Percentiles rank a stretch among this genome's conserved stretches.
phyloP scores from a whole-genome alignment of 2,113 vertebrate genomes.

The Charina bottae region DNA sequence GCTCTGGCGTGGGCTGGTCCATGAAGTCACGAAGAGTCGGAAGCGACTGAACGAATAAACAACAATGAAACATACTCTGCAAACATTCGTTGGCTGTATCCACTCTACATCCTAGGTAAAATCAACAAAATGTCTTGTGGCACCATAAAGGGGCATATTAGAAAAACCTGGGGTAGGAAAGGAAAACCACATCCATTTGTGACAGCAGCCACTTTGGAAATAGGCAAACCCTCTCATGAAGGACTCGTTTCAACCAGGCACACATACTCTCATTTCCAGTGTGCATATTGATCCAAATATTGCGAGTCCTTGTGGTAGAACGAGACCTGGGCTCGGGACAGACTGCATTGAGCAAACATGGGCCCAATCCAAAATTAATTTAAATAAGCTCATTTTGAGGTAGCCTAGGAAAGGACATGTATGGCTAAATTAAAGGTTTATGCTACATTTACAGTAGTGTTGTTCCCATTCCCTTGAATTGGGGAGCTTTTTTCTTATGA shows the following conservation, averaged over 20 bases:
- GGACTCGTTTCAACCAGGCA: not conserved
- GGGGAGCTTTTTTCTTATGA: not conserved
- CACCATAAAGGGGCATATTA: not conserved
- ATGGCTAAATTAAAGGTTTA: not conserved
- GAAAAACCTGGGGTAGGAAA: not conserved
- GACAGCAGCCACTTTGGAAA: not conserved
- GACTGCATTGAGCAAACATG: not conserved
- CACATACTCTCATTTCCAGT: not conserved
- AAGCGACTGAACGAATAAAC: no score
- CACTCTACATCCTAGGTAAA: not conserved
- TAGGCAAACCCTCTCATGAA: not conserved
- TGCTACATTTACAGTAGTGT: not conserved
- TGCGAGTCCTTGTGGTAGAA: not conserved
- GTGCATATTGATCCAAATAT: not conserved
- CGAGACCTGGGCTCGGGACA: not conserved
- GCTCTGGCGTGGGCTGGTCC: no score
- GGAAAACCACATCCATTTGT: not conserved
- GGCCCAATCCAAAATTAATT: not conserved
- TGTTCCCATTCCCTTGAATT: not conserved
- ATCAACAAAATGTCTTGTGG: not conserved
- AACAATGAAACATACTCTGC: not conserved
- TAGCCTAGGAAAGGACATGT: not conserved
- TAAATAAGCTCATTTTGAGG: not conserved
- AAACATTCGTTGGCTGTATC: not conserved
- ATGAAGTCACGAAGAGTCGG: no score